Evolutionary conservation across 2,888 invertebrate genomes (phyloP).

Genomic region (Sphaerophoria taeniata): DNA sequence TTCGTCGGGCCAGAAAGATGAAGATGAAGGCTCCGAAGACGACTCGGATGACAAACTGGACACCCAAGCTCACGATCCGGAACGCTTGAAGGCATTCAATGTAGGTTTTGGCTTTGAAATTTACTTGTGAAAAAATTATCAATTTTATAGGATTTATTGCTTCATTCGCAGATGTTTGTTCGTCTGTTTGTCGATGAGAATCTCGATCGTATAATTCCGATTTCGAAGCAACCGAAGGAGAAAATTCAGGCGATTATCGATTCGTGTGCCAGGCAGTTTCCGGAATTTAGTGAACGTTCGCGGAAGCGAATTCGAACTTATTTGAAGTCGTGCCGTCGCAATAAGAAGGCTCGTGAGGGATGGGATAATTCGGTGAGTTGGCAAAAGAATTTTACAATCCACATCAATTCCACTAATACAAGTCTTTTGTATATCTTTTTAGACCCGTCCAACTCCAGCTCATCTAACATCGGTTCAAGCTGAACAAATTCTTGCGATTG

Average conservation of each 20-base stretch:
- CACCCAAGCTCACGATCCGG: conserved; percentile 94
- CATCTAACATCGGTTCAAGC: conserved; percentile 98
- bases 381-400: not conserved
- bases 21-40: conserved; percentile 91
- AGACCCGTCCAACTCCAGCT: conserved; percentile 97
- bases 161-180: conserved; percentile 94
- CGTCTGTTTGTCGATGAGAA: conserved; percentile 98
- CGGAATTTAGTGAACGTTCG: conserved; percentile 97
- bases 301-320: conserved; percentile 97
- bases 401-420: not conserved
- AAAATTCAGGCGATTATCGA: conserved; percentile 99
- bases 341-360: conserved; percentile 95
- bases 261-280: conserved; percentile 97
- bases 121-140: not conserved
- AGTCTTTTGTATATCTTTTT: conserved; percentile 74
- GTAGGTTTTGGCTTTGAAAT: conserved; percentile 85
- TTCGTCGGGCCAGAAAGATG: conserved; percentile 94
- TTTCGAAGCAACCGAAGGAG: conserved; percentile 98
- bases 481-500: conserved; percentile 96
- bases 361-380: conserved; percentile 94
- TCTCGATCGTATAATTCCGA: conserved; percentile 97
- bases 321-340: conserved; percentile 96
- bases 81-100: conserved; percentile 97
- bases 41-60: conserved; percentile 96
- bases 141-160: not conserved